Evolutionary conservation across 92 coral and sea anemone species (phyloP).

Genomic region (Porites lobata): DNA sequence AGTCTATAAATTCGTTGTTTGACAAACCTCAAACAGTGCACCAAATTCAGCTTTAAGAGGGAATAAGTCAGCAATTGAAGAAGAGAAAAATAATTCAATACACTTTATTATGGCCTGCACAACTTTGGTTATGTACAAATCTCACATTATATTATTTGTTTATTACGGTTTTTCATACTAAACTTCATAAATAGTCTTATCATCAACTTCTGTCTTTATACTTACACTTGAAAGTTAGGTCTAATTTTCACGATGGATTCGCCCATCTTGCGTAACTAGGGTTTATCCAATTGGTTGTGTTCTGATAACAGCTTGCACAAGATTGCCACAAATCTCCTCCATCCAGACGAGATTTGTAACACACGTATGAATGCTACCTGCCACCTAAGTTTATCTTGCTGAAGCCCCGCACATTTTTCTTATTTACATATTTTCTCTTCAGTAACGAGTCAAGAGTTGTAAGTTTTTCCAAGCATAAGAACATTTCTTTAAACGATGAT

Average conservation of each 20-base stretch:
- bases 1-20: no score
- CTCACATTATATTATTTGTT: not conserved
- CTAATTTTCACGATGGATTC: conserved; percentile 38
- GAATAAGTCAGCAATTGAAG: not conserved
- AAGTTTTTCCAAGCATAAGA: not conserved
- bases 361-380: no score
- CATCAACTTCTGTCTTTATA: conserved; percentile 8
- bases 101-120: not conserved
- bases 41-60: no score
- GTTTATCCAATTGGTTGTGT: not conserved
- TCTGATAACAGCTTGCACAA: not conserved
- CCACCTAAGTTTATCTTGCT: no score
- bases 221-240: conserved; percentile 11
- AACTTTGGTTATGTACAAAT: conserved; percentile 17
- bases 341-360: no score
- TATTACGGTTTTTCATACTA: not conserved
- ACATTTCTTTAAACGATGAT: not conserved
- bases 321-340: not conserved
- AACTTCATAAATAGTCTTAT: not conserved
- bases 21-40: no score
- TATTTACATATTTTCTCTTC: not conserved
- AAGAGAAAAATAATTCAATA: not conserved
- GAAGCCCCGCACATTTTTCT: not conserved
- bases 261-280: conserved; percentile 29
- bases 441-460: no score